These are phyloP conservation scores for Phallusia fumigata DNA, from an alignment of 23 tunicate genomes.

Conservation along the genomic window DNA sequence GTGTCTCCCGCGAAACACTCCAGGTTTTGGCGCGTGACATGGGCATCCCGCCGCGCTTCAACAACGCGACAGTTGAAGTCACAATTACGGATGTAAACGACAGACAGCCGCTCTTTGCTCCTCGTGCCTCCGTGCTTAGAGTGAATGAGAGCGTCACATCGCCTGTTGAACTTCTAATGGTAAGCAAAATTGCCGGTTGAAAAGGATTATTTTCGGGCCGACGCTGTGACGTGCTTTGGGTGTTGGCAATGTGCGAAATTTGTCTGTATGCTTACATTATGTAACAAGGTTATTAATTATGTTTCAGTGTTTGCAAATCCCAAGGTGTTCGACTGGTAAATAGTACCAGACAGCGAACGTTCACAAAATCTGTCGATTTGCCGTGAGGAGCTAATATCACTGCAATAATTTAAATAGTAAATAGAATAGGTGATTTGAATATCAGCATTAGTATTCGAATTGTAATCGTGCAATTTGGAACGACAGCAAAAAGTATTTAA, in stretches of 20 bases:
- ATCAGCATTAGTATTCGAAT: too few species aligned
- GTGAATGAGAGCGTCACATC: constrained; percentile 42
- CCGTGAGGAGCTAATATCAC: too few species aligned
- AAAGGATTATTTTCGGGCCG: background rate
- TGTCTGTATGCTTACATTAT: too few species aligned
- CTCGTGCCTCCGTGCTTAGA: constrained; percentile 30
- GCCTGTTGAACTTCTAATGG: background rate
- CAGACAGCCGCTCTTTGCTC: constrained; percentile 48
- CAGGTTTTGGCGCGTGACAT: constrained; percentile 51
- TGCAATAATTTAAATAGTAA: too few species aligned
- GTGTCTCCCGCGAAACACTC: background rate
- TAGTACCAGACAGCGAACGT: too few species aligned
- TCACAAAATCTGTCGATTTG: too few species aligned
- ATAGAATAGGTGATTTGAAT: too few species aligned
- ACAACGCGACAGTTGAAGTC: constrained; percentile 27
- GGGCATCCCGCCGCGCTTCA: constrained; percentile 37
- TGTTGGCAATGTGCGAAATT: background rate
- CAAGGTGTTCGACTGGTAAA: too few species aligned
- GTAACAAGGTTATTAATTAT: too few species aligned
- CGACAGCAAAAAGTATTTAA: too few species aligned
- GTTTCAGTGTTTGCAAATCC: too few species aligned
- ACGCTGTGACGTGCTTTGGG: background rate
- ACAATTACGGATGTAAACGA: constrained; percentile 69
- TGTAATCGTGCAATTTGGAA: too few species aligned
- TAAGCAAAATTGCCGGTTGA: constrained; percentile 11